Evolutionary conservation across 2,797 vertebrate genomes (phyloP).

Genomic region (Gila robusta): DNA sequence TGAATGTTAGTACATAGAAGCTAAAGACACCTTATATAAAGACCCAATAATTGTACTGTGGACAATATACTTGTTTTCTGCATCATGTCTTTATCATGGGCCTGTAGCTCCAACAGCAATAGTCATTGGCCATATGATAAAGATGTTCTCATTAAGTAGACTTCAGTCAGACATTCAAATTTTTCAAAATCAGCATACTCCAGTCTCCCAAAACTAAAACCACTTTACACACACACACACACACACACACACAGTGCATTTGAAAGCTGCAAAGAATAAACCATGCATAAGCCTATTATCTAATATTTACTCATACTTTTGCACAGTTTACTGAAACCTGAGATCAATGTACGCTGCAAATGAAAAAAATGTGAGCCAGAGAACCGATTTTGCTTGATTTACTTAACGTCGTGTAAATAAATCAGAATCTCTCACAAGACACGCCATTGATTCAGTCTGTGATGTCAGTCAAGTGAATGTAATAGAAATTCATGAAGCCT

Average conservation of each 20-base stretch:
- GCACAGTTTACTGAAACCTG: neutral
- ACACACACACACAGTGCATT: neutral
- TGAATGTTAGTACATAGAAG: neutral
- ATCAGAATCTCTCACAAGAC: constrained; percentile 22
- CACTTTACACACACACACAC: neutral
- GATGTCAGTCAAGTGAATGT: constrained; percentile 36
- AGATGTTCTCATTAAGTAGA: neutral
- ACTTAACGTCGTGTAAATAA: neutral
- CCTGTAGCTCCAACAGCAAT: neutral
- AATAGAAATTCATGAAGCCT: constrained; percentile 33
- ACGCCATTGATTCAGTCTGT: constrained; percentile 26
- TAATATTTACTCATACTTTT: neutral
- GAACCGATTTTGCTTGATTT: constrained; percentile 15
- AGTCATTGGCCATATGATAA: neutral
- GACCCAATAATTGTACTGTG: neutral
- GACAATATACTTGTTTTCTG: neutral
- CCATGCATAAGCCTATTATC: neutral
- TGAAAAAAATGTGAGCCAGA: neutral
- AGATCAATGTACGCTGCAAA: neutral
- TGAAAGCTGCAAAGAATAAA: neutral
- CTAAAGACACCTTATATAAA: neutral
- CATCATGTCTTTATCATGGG: neutral
- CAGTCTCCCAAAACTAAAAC: neutral
- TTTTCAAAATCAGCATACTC: neutral
- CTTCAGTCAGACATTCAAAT: neutral